Conservation (phyloP, 2,113 vertebrate species). For the Charina bottae region DNA sequence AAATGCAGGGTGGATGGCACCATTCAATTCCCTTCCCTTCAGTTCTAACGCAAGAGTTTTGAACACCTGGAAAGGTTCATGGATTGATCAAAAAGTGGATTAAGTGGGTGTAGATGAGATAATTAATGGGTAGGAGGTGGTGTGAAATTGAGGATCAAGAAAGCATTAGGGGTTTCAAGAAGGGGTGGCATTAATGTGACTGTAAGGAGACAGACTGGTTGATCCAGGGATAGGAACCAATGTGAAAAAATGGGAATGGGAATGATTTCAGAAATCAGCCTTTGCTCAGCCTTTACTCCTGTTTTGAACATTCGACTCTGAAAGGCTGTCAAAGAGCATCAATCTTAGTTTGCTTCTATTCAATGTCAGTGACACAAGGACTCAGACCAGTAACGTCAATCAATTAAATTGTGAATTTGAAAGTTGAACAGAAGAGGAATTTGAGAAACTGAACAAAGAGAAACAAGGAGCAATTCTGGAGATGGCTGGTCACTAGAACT, state of each 20-base stretch:
- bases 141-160: neutral
- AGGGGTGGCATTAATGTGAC: neutral
- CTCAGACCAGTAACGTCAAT: neutral
- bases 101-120: neutral
- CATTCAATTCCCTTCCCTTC: neutral
- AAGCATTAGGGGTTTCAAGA: neutral
- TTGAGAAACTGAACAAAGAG: neutral
- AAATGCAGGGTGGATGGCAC: neutral
- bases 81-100: neutral
- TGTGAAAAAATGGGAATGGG: neutral
- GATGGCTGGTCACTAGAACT: neutral
- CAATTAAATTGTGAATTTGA: neutral
- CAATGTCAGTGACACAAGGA: too few species aligned
- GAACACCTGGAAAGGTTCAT: neutral
- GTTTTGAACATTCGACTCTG: neutral
- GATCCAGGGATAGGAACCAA: neutral
- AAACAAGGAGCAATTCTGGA: neutral
- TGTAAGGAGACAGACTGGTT: neutral
- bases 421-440: neutral
- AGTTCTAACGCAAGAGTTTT: neutral
- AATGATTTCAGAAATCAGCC: neutral
- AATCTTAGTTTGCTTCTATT: neutral
- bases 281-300: neutral
- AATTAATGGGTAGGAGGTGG: neutral
- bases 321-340: neutral